Evolutionary conservation across 2,113 vertebrate species (phyloP), one percentile per base, ranked within the genome.

Genomic region (Psophia crepitans): DNA sequence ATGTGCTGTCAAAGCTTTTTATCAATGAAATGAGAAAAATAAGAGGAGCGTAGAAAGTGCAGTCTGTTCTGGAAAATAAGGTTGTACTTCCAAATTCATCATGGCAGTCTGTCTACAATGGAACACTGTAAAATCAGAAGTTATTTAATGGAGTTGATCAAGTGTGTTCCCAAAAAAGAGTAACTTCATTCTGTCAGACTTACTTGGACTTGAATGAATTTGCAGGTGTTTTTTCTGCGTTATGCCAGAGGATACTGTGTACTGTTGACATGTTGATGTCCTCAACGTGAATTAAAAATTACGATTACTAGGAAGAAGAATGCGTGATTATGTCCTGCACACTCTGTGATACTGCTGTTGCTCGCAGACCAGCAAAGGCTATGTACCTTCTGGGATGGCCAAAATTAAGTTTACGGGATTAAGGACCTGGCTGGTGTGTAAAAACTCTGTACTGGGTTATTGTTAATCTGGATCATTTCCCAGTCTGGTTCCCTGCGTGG

Each of bases 221-320:
- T 27, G 58, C 63, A 35, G 57, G n/a, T 86, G 17, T 79, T 13
- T 58, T 49, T 33, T 51, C 33, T 33, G 21, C 44, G 32, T 77
- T 86, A 20, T 19, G 53, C 24, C 11, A 8, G 48, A 49, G 60
- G 33, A 57, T 77, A 20, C 4, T 61, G 26, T 39, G 7, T 69
- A 2, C 35, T 39, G 73, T 41, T 69, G 54, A 46, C 3, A 4
- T n/a, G 6, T 53, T 39, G 51, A 9, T 87, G 70, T 9, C 32
- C 24, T 90, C 49, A 24, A 7, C 2, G 0, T 5, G 6, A 35
- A 20, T 39, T 63, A 39, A 41, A 60, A 68, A 28, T 48, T 8
- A 5, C 0, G 0, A 1, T 28, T 76, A 30, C 24, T 61, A 12
- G n/a, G 54, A 35, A 27, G 61, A 76, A 16, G 4, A 0, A 22